These are phyloP conservation scores for Rhinoraja longicauda DNA, from an alignment of 2,797 vertebrate genomes.

Conservation along the genomic window DNA sequence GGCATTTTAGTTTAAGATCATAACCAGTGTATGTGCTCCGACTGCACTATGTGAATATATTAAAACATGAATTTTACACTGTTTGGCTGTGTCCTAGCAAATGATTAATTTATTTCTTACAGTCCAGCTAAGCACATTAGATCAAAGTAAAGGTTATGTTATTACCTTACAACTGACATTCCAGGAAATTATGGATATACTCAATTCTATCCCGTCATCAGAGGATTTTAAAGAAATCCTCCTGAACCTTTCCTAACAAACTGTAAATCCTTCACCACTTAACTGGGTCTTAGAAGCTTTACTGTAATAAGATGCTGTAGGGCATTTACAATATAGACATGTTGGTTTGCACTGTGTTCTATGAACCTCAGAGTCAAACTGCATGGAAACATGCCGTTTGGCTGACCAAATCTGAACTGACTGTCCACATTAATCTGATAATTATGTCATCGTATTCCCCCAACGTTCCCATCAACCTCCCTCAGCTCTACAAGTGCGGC, in stretches of 20 bases:
- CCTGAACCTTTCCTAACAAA: not conserved
- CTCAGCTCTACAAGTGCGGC: too few relatives aligned
- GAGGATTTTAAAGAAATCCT: slow-evolving; percentile 3
- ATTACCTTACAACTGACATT: not conserved
- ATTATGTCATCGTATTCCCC: too few relatives aligned
- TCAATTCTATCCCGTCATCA: not conserved
- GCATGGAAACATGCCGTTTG: too few relatives aligned
- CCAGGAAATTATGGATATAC: slow-evolving; percentile 27
- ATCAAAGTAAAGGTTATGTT: not conserved
- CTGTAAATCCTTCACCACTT: slow-evolving; percentile 17
- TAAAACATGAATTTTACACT: not conserved
- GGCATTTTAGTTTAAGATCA: not conserved
- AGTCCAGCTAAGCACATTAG: too few relatives aligned
- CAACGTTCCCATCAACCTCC: too few relatives aligned
- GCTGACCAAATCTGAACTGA: too few relatives aligned
- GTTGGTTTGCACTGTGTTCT: not conserved
- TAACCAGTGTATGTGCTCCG: not conserved
- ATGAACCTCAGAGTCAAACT: not conserved
- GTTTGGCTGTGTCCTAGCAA: not conserved
- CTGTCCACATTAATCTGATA: too few relatives aligned
- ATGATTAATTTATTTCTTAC: not conserved
- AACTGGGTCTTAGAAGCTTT: not conserved
- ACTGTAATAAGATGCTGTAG: not conserved
- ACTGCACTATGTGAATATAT: not conserved
- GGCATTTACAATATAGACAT: not conserved